These are phyloP conservation scores for Papilio elwesi DNA, from an alignment of 2,888 invertebrate species.

Conservation along the genomic window DNA sequence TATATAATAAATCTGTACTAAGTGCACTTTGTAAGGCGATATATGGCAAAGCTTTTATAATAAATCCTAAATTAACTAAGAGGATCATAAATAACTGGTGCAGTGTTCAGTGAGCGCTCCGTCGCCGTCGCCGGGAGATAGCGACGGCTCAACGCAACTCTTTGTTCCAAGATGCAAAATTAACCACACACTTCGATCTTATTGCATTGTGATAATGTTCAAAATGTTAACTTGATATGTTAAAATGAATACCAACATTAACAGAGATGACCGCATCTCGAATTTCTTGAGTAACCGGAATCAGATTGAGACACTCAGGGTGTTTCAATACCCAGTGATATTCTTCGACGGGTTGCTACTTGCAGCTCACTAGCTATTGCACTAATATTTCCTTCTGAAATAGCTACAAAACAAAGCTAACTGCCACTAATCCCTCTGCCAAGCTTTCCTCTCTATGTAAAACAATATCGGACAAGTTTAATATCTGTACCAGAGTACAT, in stretches of 20 bases:
- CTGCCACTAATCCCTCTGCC: no score
- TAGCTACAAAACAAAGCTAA: no score
- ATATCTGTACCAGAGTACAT: no score
- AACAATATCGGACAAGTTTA: no score
- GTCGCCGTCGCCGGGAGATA: background rate
- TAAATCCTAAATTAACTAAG: slow-evolving; percentile 8
- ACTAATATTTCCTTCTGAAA: background rate
- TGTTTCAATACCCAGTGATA: no score
- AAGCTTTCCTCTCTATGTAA: no score
- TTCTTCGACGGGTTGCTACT: no score
- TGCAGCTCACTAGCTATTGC: background rate
- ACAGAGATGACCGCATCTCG: background rate
- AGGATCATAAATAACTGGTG: slow-evolving; percentile 1
- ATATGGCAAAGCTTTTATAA: background rate
- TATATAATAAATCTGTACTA: background rate
- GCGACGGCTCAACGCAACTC: background rate
- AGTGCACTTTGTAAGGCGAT: background rate
- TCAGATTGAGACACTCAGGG: no score
- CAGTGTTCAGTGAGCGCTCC: background rate
- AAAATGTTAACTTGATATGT: background rate
- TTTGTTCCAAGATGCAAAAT: background rate
- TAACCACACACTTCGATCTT: background rate
- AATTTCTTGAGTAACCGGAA: background rate
- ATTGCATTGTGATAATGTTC: background rate
- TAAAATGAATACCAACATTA: background rate